Base-by-base conservation (phyloP, 2,888 invertebrate genomes). In the Phasia obesa region DNA sequence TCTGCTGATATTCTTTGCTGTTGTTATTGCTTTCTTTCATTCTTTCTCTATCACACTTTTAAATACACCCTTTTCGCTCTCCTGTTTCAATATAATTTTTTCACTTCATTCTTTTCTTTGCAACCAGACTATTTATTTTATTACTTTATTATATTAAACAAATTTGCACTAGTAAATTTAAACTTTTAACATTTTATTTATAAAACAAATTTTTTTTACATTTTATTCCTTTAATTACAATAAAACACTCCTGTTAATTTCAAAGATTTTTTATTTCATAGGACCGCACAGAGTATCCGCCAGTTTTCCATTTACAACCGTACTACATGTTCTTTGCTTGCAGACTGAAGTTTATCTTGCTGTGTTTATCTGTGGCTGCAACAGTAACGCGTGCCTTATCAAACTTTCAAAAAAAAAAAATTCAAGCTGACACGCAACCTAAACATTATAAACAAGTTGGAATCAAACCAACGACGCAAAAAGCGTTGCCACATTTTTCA, bases 271-370 rank as follows among this genome's bases (percentile, higher is more conserved):
- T 51, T 23, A 55, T 31, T 47, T 5, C 9, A 35, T 4, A 11
- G 51, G 49, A 65, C 42, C 62, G 51, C n/a, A 42, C 23, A 21
- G 21, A 15, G 25, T 4, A n/a, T 69, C 75, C 82, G 82, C 6
- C 5, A 4, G 2, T 5, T 23, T 17, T 21, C 15, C 6, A 21
- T 2, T 27, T 0, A 47, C 73, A 70, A 79, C 84, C 79, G 64
- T 38, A 53, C 79, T 51, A 51, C 64, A 79, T 62, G 75, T 79
- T 84, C 70, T 71, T 35, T 62, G 57, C 73, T 79, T 70, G 71
- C 82, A 76, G 75, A 84, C 84, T 84, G 79, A 84, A 79, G 69
- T 80, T 70, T 79, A 70, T 69, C 65, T 74, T 31, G 31, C 35
- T 23, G 21, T 35, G 21, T 49, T 21, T 82, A 83, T 15, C 67